Base-by-base conservation (phyloP, 2,888 invertebrate species). In the Diarsia dahlii region DNA sequence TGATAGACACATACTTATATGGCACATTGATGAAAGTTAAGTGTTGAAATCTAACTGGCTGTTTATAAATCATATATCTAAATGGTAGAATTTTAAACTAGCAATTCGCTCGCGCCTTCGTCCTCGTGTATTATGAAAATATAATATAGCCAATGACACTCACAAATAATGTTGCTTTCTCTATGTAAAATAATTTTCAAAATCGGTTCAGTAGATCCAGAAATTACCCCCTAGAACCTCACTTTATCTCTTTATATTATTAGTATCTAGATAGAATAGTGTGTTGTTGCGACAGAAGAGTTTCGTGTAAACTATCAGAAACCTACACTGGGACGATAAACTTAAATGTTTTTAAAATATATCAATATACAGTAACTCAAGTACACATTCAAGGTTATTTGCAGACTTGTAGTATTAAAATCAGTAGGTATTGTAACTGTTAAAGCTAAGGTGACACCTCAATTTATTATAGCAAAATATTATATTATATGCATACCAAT, bases 1-100 rank as follows among this genome's bases (percentile, higher is more conserved):
- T 62, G 13, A 28, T 20, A 68, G 67, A 58, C 50, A 67, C n/a
- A 28, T 72, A 72, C 15, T 18, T 70, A 4, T 28, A 64, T 2
- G 15, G 50, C 28, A 68, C 13, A 34, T 52, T 69, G 20, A 69
- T 34, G 70, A 52, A 78, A 69, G 66, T 68, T 67, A 58, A 46
- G 20, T 69, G 15, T 34, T 0, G 34, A 52, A 8, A 34, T 34
- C 60, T 58, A 58, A 28, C 58, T 18, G 60, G 4, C 18, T 34
- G 18, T 54, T 54, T n/a, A 15, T 39, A 48, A n/a, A n/a, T n/a
- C n/a, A n/a, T n/a, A n/a, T n/a, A n/a, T n/a, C n/a, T n/a, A n/a
- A 39, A 46, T 23, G 39, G 12, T n/a, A 20, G 48, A 50, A 56
- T 52, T 39, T 48, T 62, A 62, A 62, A 45, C 39, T 39, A 39